These are phyloP conservation scores for Pollachius pollachius DNA, from an alignment of 2,113 vertebrate species.

Conservation along the genomic window DNA sequence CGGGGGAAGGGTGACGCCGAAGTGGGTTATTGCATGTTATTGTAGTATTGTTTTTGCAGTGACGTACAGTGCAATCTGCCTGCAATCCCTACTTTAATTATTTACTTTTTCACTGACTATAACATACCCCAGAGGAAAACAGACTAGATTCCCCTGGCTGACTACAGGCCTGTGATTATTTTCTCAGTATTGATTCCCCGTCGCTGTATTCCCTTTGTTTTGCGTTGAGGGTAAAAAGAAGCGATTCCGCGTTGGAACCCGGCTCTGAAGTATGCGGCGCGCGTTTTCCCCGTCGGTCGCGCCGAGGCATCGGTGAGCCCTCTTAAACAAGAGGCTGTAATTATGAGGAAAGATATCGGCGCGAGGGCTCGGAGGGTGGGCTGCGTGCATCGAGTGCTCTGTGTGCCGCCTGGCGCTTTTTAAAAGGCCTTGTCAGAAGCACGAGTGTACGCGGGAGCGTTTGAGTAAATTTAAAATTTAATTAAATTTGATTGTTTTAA, in stretches of 20 bases:
- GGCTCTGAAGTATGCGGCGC: conserved; percentile 14
- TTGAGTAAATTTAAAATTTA: conserved; percentile 69
- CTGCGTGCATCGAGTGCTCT: conserved; percentile 30
- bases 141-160: background rate
- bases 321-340: conserved; percentile 64
- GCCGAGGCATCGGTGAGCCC: conserved; percentile 51
- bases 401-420: conserved; percentile 31
- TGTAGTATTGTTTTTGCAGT: too few species aligned
- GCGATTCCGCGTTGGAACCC: conserved; percentile 12
- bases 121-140: conserved; percentile 14
- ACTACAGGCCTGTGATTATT: background rate
- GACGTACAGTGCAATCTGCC: too few species aligned
- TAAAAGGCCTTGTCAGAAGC: conserved; percentile 48
- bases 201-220: background rate
- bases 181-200: background rate
- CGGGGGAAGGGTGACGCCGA: too few species aligned
- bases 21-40: too few species aligned
- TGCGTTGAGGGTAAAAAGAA: background rate
- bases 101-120: background rate
- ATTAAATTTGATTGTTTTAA: conserved; percentile 80
- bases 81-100: too few species aligned
- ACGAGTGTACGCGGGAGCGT: conserved; percentile 42
- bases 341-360: conserved; percentile 62
- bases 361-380: conserved; percentile 6
- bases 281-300: conserved; percentile 32